Evolutionary conservation across 2,797 vertebrate genomes (phyloP).

Genomic region (Poeciliopsis turneri): DNA sequence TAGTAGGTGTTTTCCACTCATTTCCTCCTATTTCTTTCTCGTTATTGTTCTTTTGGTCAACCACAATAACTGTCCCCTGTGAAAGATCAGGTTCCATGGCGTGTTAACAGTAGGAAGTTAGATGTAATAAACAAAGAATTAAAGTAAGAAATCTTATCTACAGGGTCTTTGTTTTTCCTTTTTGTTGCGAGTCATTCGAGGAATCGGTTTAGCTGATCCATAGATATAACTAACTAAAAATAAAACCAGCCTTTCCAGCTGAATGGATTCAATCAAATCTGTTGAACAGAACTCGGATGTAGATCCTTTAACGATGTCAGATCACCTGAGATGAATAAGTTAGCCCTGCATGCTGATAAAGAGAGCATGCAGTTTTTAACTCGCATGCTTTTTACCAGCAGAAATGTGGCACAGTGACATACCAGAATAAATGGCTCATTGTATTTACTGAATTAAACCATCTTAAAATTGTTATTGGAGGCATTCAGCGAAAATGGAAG

Average conservation of each 20-base stretch:
- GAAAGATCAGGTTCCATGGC: neutral
- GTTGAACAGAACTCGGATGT: constrained; percentile 17
- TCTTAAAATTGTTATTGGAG: constrained; percentile 17
- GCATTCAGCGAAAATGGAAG: constrained; percentile 1
- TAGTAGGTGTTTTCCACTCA: neutral
- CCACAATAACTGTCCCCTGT: neutral
- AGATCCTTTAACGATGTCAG: neutral
- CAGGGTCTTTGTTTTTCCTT: neutral
- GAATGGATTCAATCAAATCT: neutral
- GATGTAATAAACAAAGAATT: neutral
- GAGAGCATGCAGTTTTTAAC: neutral
- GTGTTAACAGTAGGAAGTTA: neutral
- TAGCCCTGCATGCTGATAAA: constrained; percentile 14
- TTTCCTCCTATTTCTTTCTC: neutral
- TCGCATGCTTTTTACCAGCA: constrained; percentile 42
- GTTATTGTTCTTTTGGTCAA: no score
- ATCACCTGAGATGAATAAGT: neutral
- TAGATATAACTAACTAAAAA: neutral
- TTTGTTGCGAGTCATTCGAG: neutral
- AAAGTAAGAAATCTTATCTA: neutral
- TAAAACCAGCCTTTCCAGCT: constrained; percentile 6
- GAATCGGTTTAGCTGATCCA: neutral
- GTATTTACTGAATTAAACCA: neutral
- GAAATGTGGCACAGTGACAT: constrained; percentile 5
- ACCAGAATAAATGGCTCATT: constrained; percentile 17